phyloP scores from a whole-genome alignment of 1,140 invertebrate genomes.

The Patella vulgata region DNA sequence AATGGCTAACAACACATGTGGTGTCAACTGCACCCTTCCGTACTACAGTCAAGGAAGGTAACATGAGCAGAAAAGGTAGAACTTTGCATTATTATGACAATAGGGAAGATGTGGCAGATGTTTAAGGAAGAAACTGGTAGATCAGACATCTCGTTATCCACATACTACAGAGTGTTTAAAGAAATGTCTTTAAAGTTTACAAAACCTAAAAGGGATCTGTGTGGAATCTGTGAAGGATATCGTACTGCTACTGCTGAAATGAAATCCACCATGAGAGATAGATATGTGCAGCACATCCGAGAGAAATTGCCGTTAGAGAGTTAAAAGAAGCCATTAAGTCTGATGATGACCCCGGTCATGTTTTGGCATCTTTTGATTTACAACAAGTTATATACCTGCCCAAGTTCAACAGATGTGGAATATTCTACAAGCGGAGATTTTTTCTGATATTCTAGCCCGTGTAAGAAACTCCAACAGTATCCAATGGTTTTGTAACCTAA shows the following conservation, averaged over 20 bases:
- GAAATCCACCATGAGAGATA: constrained; percentile 1
- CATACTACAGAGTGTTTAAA: constrained; percentile 5
- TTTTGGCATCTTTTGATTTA: constrained; percentile 12
- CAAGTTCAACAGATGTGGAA: constrained; percentile 2
- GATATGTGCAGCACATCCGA: constrained; percentile 4
- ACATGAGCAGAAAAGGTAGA: no score
- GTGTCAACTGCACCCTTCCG: not conserved
- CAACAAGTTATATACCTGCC: constrained; percentile 21
- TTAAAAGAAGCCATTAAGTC: not conserved
- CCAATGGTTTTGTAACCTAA: no score
- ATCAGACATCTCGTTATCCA: constrained; percentile 1
- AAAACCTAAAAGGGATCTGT: constrained; percentile 13
- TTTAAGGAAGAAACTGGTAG: constrained; percentile 5
- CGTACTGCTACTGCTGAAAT: not conserved
- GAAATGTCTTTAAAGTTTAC: constrained; percentile 2
- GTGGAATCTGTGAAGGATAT: constrained; percentile 9
- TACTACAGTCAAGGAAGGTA: not conserved
- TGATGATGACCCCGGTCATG: not conserved
- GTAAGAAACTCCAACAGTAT: no score
- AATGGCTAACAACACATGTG: not conserved
- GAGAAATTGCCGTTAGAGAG: not conserved
- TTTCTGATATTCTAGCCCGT: not conserved
- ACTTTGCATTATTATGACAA: not conserved
- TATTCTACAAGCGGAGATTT: constrained; percentile 6
- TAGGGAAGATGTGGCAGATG: constrained; percentile 16